Conservation (phyloP, 2,797 vertebrate species). For the Xiphorhynchus erythropygius region DNA sequence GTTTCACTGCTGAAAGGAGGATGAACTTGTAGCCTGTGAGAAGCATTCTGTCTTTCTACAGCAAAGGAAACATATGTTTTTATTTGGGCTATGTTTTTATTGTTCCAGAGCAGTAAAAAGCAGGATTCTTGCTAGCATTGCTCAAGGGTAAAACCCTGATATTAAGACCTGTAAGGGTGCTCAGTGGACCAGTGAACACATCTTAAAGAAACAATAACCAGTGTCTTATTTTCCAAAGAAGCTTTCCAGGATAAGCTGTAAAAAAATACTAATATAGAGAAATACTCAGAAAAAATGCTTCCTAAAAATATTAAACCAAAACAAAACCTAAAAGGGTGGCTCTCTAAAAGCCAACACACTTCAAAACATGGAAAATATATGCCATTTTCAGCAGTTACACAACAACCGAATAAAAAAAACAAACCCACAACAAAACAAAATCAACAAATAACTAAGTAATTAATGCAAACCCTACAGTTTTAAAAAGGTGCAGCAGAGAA, state of each 20-base stretch:
- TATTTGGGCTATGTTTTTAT: not conserved
- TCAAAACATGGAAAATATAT: not conserved
- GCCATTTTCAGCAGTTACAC: not conserved
- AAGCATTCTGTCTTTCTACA: not conserved
- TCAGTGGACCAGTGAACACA: not conserved
- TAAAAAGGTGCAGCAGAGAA: not conserved
- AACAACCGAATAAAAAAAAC: not conserved
- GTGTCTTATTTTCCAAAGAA: not conserved
- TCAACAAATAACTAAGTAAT: not conserved
- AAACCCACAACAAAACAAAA: not conserved
- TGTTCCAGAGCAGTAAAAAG: not conserved
- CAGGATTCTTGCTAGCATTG: not conserved
- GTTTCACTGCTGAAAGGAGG: not conserved
- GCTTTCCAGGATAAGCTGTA: not conserved
- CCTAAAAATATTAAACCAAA: not conserved
- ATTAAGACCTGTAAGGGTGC: not conserved
- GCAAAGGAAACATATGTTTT: not conserved
- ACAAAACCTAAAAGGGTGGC: not conserved
- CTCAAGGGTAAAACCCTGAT: not conserved
- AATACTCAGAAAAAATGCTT: not conserved
- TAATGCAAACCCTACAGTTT: not conserved
- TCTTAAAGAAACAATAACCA: not conserved
- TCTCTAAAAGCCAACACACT: not conserved
- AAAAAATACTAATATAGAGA: not conserved
- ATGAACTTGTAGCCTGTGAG: not conserved